phyloP scores from a whole-genome alignment of 2,113 vertebrate species.

The Nyctereutes procyonoides region DNA sequence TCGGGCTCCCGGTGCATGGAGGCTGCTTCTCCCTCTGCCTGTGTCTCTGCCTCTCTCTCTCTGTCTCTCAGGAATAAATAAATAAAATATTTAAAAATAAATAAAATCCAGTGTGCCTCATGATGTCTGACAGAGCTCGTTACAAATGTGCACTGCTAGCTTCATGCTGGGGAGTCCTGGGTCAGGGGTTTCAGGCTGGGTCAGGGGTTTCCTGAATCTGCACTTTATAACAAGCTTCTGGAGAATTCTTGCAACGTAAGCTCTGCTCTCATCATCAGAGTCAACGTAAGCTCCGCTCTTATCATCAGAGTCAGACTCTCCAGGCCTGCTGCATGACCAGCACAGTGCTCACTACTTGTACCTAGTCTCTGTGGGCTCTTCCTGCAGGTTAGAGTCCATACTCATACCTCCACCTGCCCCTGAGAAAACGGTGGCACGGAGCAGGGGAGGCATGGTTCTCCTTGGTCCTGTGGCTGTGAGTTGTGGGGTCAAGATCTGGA shows the following conservation, averaged over 20 bases:
- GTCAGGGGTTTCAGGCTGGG: neutral
- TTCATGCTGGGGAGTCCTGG: neutral
- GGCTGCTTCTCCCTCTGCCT: too few relatives aligned
- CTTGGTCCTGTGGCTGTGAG: neutral
- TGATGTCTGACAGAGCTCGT: neutral
- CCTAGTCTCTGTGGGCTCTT: neutral
- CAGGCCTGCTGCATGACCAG: neutral
- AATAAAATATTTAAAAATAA: too few relatives aligned
- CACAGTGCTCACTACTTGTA: rapidly evolving
- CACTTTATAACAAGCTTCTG: neutral
- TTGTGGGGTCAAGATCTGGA: neutral
- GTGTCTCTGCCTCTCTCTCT: too few relatives aligned
- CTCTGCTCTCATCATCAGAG: neutral
- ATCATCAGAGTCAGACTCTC: neutral
- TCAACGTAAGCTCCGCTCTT: neutral
- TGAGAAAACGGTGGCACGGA: neutral
- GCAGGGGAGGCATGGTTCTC: neutral
- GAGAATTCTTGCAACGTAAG: rapidly evolving
- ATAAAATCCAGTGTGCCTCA: rapidly evolving
- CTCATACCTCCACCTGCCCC: rapidly evolving
- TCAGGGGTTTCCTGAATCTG: neutral
- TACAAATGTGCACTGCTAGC: neutral
- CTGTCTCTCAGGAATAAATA: too few relatives aligned
- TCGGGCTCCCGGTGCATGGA: too few relatives aligned
- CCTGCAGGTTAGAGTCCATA: neutral